Conservation (phyloP, 2,797 vertebrate genomes). For the Mycteria americana region DNA sequence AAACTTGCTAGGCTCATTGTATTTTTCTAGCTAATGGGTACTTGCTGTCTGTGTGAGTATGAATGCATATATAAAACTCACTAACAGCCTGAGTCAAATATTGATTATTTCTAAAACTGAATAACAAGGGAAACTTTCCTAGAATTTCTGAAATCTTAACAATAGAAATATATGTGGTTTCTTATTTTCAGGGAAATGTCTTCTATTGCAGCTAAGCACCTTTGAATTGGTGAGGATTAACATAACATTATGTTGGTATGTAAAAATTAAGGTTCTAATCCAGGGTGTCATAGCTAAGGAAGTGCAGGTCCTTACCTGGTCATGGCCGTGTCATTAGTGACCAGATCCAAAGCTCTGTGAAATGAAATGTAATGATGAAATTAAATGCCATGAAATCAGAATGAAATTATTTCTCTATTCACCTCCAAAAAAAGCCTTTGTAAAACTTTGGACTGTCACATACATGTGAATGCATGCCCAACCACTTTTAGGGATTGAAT, state of each 20-base stretch:
- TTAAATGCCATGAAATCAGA: neutral
- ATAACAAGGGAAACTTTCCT: neutral
- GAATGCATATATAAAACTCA: neutral
- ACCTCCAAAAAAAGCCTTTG: neutral
- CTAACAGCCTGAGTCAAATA: neutral
- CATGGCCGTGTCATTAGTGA: neutral
- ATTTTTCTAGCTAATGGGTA: neutral
- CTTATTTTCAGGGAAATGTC: neutral
- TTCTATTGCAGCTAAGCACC: neutral
- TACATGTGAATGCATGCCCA: neutral
- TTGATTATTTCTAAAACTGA: neutral
- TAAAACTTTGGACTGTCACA: neutral
- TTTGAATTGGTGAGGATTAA: neutral
- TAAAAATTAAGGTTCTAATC: neutral
- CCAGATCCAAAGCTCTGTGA: neutral
- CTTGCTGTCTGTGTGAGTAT: neutral
- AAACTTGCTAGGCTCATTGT: neutral
- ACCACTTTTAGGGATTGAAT: neutral
- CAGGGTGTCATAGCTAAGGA: neutral
- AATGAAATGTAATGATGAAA: neutral
- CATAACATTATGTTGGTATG: neutral
- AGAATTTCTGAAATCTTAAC: neutral
- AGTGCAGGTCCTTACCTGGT: neutral
- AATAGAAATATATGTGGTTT: neutral
- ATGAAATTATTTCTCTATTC: neutral